phyloP scores from a whole-genome alignment of 2,888 invertebrate genomes.

The Lasioglossum villosulum region DNA sequence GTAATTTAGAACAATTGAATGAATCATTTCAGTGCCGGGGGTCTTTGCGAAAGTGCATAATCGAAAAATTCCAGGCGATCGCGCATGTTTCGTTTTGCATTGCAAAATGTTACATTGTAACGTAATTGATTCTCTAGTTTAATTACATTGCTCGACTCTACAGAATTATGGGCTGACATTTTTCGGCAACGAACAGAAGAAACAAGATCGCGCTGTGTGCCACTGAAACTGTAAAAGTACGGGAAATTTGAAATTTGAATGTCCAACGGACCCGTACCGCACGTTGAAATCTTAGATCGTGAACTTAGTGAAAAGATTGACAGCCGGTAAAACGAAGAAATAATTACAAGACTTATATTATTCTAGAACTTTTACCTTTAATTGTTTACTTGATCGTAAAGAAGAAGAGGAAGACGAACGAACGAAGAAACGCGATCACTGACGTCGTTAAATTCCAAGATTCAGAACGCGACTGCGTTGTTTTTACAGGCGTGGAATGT shows the following conservation, averaged over 20 bases:
- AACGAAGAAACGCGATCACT: not conserved
- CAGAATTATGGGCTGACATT: not conserved
- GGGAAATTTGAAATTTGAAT: not conserved
- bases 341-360: not conserved
- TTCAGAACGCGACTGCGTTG: not conserved
- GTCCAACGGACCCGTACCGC: not conserved
- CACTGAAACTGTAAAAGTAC: not conserved
- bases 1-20: not conserved
- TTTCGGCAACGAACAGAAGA: not conserved
- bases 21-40: not conserved
- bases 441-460: not conserved
- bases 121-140: not conserved
- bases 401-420: not conserved
- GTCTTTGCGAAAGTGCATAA: not conserved
- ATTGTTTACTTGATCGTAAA: not conserved
- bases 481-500: not conserved
- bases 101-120: not conserved
- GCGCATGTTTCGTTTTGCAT: not conserved
- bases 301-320: not conserved
- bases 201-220: not conserved
- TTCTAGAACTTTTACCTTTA: constrained; percentile 28
- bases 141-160: not conserved
- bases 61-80: not conserved
- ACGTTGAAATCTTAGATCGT: not conserved
- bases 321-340: not conserved